Conservation (phyloP, 2,888 invertebrate genomes). For the Erebia palarica region DNA sequence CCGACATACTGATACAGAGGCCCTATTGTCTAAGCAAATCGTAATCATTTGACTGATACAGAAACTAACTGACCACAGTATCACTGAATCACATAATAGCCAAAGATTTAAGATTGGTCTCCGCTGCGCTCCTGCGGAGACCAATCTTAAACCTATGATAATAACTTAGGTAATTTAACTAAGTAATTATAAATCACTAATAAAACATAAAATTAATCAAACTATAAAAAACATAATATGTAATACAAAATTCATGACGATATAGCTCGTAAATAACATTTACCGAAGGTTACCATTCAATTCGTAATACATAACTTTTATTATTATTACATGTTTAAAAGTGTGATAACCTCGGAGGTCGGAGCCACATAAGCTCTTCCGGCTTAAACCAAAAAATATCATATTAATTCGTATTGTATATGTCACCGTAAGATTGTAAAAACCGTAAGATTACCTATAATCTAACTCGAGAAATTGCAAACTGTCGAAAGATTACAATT, state of each 20-base stretch:
- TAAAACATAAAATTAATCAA: conserved; percentile 10
- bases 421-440: no score
- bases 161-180: neutral
- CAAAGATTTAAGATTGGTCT: no score
- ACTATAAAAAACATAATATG: conserved; percentile 16
- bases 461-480: no score
- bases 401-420: no score
- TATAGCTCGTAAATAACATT: conserved; percentile 22
- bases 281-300: conserved; percentile 15
- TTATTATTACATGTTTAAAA: conserved; percentile 13
- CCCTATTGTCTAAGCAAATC: no score
- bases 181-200: neutral
- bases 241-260: conserved; percentile 10
- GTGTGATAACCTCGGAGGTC: conserved; percentile 26
- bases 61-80: neutral
- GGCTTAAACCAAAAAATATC: conserved; percentile 46
- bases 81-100: neutral
- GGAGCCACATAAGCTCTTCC: conserved; percentile 52
- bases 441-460: no score
- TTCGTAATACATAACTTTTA: neutral
- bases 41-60: no score
- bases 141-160: no score
- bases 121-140: no score
- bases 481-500: no score
- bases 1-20: neutral